Evolutionary conservation across 1,140 invertebrate genomes (phyloP), one percentile per base, ranked within the genome.

Genomic region (Drosophila insularis): DNA sequence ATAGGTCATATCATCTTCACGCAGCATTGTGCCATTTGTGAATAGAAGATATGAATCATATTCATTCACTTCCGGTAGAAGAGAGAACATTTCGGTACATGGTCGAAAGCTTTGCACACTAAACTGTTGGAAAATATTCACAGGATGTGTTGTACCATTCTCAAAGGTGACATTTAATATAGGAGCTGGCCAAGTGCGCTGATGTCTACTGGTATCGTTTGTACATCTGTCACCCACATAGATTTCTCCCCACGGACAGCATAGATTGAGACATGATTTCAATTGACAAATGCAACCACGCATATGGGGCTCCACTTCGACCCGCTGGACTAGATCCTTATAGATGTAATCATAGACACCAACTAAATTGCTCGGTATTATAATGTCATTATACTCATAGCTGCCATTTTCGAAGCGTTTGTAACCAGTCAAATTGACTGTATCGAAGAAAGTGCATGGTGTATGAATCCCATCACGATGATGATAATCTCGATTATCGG

Each of bases 281-380:
- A 91, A n/a, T 27, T 91, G 85, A 61, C 90, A 91, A 39, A 90
- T 73, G 35, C 90, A 91, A 1, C 80, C 90, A 1, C 90, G 74
- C 2, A 75, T 56, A 60, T 91, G 90, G 6, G 69, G 67, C 3
- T 67, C 59, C 5, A 90, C 90, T 27, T 87, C 80, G 0, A 85
- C 54, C 0, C 82, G 71, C 27, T 81, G 76, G 14, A 78, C 71
- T 10, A 87, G 68, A 50, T 89, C 76, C 13, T 60, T 77, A 32
- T 84, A 91, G 14, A 90, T 70, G 17, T 90, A 90, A 54, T 91
- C 86, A 8, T 81, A 91, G 6, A 53, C 65, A 2, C 81, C 90
- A 17, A 90, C 78, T 43, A 89, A 55, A 35, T 91, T 50, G 1
- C 71, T 60, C 13, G 90, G 90, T 32, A 91, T 85, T 2, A 91